Evolutionary conservation across 2,113 vertebrate genomes (phyloP), one percentile per base, ranked within the genome.

Genomic region (Cygnus buccinator): DNA sequence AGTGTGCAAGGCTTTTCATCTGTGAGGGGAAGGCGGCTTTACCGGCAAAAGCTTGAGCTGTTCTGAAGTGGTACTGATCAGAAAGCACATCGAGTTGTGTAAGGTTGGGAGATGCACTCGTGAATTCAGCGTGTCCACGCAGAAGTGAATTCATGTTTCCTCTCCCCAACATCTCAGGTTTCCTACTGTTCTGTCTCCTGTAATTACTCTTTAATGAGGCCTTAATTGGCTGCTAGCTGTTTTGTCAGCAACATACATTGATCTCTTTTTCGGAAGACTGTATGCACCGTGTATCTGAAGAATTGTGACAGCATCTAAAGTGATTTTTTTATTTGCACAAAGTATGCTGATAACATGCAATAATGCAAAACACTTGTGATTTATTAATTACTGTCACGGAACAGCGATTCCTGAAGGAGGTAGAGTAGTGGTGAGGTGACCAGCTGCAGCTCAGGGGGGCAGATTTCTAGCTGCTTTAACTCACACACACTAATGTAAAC

Each of bases 161-260:
- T 83, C 21, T 68, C 52, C 29, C 46, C 55, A 23, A 92, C 58
- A 52, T 86, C 72, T 46, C 46, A 17, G 44, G 21, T 44, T 89
- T 78, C 85, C 59, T 20, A 1, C 84, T 25, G 63, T 44, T 92
- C 65, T 58, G 15, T 65, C 92, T 94, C 84, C 81, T 83, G 94
- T 52, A 91, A 88, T 52, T 55, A 44, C 63, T 90, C 81, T 80
- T 79, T 95, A 88, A 95, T 84, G 84, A 96, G 89, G 68, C 57
- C 61, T 84, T 96, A 95, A 94, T 91, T 95, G 94, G 84, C 84
- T 58, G 67, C 81, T 85, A 39, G 89, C 84, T 93, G 91, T 66
- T 95, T 62, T 93, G 66, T 70, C 68, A 63, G 94, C 85, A 59
- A 33, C 43, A 3, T 6, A 35, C 54, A 85, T 22, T 17, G 80